These are phyloP conservation scores for Melanotaenia duboulayi DNA, from an alignment of 2,113 vertebrate species.

Conservation along the genomic window DNA sequence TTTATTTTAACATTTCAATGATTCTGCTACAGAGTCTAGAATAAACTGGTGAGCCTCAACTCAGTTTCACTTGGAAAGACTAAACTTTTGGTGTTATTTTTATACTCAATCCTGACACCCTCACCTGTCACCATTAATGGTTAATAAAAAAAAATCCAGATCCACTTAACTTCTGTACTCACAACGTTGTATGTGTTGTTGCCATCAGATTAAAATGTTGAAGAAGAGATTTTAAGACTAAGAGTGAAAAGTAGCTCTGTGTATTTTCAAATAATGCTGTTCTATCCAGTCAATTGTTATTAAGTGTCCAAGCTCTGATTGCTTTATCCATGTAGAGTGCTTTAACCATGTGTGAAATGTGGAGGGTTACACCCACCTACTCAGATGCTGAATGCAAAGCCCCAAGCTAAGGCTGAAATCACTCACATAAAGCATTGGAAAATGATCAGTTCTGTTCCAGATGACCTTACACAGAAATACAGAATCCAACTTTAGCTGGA, in stretches of 20 bases:
- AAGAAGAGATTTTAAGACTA: slow-evolving; percentile 3
- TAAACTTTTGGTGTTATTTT: too few species aligned
- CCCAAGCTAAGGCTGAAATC: slow-evolving; percentile 22
- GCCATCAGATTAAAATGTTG: neutral
- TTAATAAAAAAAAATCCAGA: too few species aligned
- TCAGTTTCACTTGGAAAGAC: too few species aligned
- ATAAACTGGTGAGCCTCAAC: too few species aligned
- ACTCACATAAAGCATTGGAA: slow-evolving; percentile 32
- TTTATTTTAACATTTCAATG: too few species aligned
- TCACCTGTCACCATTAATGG: too few species aligned
- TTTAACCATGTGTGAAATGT: slow-evolving; percentile 42
- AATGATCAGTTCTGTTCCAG: slow-evolving; percentile 16
- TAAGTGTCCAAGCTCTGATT: slow-evolving; percentile 39
- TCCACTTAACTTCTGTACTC: too few species aligned
- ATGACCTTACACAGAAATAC: slow-evolving; percentile 3
- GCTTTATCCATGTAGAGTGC: slow-evolving; percentile 39
- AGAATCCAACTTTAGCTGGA: slow-evolving; percentile 1
- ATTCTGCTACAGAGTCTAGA: too few species aligned
- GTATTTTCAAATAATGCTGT: slow-evolving; percentile 20
- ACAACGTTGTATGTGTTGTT: too few species aligned
- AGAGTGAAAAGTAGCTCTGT: neutral
- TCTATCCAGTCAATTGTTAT: slow-evolving; percentile 32
- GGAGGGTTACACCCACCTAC: slow-evolving; percentile 57
- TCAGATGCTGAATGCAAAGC: slow-evolving; percentile 41
- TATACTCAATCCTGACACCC: too few species aligned